These are phyloP conservation scores for Brachionus paranguensis DNA, from an alignment of 1,140 invertebrate genomes.

Conservation along the genomic window DNA sequence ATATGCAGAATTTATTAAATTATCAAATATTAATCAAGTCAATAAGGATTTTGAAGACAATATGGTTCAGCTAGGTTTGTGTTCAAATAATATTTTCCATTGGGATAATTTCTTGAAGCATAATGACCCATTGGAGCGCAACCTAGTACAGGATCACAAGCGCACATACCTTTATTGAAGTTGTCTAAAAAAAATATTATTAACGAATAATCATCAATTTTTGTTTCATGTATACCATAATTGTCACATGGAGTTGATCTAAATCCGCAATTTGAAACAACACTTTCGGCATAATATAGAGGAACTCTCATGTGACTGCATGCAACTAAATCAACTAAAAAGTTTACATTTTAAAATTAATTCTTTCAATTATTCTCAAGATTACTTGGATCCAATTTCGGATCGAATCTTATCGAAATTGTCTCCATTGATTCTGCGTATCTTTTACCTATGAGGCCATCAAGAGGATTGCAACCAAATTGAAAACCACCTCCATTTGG, in stretches of 20 bases:
- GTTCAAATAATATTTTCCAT: conserved; percentile 1
- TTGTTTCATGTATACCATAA: neutral
- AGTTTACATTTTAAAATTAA: neutral
- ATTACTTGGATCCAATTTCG: conserved; percentile 29
- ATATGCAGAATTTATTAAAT: too few species aligned
- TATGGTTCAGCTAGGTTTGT: neutral
- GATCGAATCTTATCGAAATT: neutral
- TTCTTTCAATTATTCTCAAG: neutral
- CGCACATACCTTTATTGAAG: neutral
- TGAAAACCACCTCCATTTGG: conserved; percentile 58
- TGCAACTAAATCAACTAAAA: conserved; percentile 30
- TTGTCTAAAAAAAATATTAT: neutral
- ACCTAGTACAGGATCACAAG: neutral
- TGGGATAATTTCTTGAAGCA: neutral
- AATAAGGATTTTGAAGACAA: neutral
- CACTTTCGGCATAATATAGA: conserved; percentile 24
- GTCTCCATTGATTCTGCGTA: neutral
- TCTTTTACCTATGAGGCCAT: neutral
- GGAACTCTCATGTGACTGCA: conserved; percentile 32
- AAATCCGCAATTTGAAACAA: neutral
- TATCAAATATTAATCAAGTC: too few species aligned
- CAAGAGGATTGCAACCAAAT: conserved; percentile 14
- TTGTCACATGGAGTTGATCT: conserved; percentile 7
- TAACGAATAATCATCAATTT: neutral
- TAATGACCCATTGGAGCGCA: conserved; percentile 9